Evolutionary conservation across 2,888 invertebrate species (phyloP).

Genomic region (Drosophila neonasuta): DNA sequence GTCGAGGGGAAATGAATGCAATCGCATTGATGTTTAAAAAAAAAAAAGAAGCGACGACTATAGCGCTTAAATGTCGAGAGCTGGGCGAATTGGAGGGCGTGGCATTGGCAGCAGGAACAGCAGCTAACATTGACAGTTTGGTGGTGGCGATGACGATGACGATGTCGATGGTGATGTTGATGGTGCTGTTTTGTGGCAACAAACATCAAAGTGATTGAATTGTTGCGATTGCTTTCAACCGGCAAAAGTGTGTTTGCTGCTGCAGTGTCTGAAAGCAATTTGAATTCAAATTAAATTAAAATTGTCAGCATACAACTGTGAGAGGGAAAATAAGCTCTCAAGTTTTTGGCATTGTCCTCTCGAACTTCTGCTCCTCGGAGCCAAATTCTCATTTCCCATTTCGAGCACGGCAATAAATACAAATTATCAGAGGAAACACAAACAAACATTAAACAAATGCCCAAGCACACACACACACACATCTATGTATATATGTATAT

Average conservation of each 20-base stretch:
- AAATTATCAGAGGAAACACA: constrained; percentile 40
- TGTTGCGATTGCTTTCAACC: constrained; percentile 76
- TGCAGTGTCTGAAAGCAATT: constrained; percentile 49
- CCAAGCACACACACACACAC: constrained; percentile 4
- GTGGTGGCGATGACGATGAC: constrained; percentile 27
- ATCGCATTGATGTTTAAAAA: constrained; percentile 72
- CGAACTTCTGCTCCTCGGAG: no score
- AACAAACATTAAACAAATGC: constrained; percentile 24
- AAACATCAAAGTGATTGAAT: constrained; percentile 80
- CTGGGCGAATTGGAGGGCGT: constrained; percentile 38
- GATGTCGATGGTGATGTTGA: constrained; percentile 1
- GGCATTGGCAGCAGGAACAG: constrained; percentile 28
- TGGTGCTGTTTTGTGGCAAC: constrained; percentile 71
- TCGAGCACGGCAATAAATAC: constrained; percentile 66
- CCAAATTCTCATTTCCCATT: constrained; percentile 23
- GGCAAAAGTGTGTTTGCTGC: constrained; percentile 34
- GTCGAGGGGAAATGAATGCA: constrained; percentile 57
- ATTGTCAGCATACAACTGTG: constrained; percentile 42
- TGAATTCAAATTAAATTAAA: constrained; percentile 76
- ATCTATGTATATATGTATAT: neutral
- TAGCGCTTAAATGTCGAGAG: constrained; percentile 68
- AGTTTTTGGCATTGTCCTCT: constrained; percentile 10
- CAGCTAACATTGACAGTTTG: neutral
- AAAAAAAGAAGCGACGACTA: constrained; percentile 53
- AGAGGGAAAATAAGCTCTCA: constrained; percentile 14